Base-by-base conservation (phyloP, 2,888 invertebrate species). In the Shargacucullia verbasci region DNA sequence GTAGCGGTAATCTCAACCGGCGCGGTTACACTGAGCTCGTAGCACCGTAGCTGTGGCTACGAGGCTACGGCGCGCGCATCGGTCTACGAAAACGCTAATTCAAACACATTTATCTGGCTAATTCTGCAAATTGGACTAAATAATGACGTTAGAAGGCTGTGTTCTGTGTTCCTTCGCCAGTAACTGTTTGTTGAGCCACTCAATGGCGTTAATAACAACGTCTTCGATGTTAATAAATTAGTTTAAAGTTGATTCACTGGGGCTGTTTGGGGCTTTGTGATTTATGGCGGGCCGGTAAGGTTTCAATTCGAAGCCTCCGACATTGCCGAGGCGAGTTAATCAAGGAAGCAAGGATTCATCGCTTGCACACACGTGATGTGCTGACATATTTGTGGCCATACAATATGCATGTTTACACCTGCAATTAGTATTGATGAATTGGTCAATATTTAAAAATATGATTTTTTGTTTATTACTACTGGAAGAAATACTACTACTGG, bases 91-190 rank as follows among this genome's bases (percentile, higher is more conserved):
- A 90, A 90, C 88, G 83, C 85, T 88, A 92, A 91, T 91, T 91
- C 86, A 89, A 91, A 92, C 87, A 89, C 89, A 92, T 92, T 92
- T 91, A 91, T 91, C 90, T 89, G 82, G 86, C 87, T 91, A 92
- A 92, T 92, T 92, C 88, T 83, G 86, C 83, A 90, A 91, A 92
- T 92, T 92, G 90, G 87, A 90, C 89, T 90, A 90, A 92, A 91
- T 92, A 91, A 92, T 89, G 86, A 88, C 86, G 85, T 91, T 89
- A 84, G 80, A 46, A 73, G 79, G 80, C 84, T 83, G 80, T 85
- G 80, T 84, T 82, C 81, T 83, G 80, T 85, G 80, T 84, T 82
- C 81, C 80, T 78, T 78, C 72, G 78, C 77, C 75, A 79, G 81
- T 80, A 83, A 81, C 81, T 84, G 82, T 85, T 85, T 85, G 83